Evolutionary conservation across 2,797 vertebrate species (phyloP).

Genomic region (Argyrosomus regius): DNA sequence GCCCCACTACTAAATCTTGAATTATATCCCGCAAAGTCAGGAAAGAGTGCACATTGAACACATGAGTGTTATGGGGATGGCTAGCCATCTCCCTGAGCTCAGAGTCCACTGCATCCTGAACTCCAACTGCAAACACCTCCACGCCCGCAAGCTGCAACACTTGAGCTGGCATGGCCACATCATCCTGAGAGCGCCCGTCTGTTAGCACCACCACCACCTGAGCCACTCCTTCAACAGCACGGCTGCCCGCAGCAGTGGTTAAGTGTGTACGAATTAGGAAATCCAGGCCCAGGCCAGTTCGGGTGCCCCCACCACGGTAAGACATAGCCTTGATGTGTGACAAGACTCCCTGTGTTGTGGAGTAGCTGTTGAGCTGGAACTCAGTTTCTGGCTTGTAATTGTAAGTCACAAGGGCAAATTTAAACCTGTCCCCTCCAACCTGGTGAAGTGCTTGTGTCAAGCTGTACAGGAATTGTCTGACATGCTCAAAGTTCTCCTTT

Average conservation of each 20-base stretch:
- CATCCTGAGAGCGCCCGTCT: slow-evolving; percentile 87
- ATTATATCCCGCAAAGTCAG: slow-evolving; percentile 87
- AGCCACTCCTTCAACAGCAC: slow-evolving; percentile 84
- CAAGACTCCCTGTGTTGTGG: slow-evolving; percentile 84
- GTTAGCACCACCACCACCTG: slow-evolving; percentile 92
- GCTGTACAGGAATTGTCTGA: slow-evolving; percentile 90
- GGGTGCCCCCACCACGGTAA: slow-evolving; percentile 85
- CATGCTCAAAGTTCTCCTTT: slow-evolving; percentile 90
- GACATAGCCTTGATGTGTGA: slow-evolving; percentile 88
- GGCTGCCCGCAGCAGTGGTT: slow-evolving; percentile 88
- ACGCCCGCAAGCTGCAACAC: slow-evolving; percentile 84
- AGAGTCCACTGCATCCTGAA: slow-evolving; percentile 89
- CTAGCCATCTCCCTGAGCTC: slow-evolving; percentile 90
- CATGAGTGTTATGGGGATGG: slow-evolving; percentile 81
- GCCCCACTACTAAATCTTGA: slow-evolving; percentile 88
- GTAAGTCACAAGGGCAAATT: slow-evolving; percentile 89
- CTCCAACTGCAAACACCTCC: slow-evolving; percentile 90
- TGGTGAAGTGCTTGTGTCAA: slow-evolving; percentile 88
- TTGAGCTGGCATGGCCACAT: slow-evolving; percentile 86
- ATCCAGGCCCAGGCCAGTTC: slow-evolving; percentile 90
- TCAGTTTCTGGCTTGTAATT: slow-evolving; percentile 85
- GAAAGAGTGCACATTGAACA: slow-evolving; percentile 92
- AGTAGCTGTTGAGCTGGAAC: slow-evolving; percentile 90
- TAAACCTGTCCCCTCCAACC: slow-evolving; percentile 85
- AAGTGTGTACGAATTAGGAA: slow-evolving; percentile 88